A percentile compares a stretch with the other conserved stretches of the same genome.
Conservation (phyloP, 1,140 invertebrate species). For the Venustaconcha ellipsiformis region DNA sequence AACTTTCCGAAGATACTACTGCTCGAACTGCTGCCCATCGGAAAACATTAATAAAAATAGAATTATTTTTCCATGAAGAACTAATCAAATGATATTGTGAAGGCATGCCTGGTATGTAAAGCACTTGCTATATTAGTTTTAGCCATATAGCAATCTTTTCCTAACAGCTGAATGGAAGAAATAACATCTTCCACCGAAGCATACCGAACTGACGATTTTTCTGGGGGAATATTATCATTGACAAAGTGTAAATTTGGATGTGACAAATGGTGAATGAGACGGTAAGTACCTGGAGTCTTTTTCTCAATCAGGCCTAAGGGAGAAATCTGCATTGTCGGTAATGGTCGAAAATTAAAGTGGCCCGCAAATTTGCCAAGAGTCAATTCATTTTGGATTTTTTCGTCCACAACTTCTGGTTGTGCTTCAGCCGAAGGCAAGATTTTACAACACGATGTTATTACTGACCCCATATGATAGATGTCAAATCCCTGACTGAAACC, state of each 20-base stretch:
- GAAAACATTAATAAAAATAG: constrained; percentile 17
- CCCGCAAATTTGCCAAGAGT: background rate
- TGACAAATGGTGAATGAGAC: constrained; percentile 34
- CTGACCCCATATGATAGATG: no score
- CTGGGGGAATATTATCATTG: constrained; percentile 21
- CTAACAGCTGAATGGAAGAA: background rate
- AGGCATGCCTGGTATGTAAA: constrained; percentile 28
- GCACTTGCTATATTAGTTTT: constrained; percentile 32
- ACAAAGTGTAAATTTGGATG: constrained; percentile 23
- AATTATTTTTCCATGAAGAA: constrained; percentile 22
- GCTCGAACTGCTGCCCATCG: background rate
- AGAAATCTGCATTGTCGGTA: constrained; percentile 5
- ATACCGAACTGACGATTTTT: constrained; percentile 23
- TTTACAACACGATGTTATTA: no score
- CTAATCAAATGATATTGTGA: constrained; percentile 26
- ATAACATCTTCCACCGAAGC: constrained; percentile 16
- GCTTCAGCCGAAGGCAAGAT: no score
- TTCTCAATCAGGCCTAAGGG: constrained; percentile 1
- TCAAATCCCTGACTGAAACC: no score
- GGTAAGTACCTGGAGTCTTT: background rate
- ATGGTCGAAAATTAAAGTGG: background rate
- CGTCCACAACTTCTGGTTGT: no score
- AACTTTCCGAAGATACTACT: constrained; percentile 26
- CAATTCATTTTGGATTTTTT: constrained; percentile 25
- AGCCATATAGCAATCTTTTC: constrained; percentile 8